These are phyloP conservation scores for Anguilla pacifica DNA, from an alignment of 2,797 vertebrate genomes.

Conservation along the genomic window DNA sequence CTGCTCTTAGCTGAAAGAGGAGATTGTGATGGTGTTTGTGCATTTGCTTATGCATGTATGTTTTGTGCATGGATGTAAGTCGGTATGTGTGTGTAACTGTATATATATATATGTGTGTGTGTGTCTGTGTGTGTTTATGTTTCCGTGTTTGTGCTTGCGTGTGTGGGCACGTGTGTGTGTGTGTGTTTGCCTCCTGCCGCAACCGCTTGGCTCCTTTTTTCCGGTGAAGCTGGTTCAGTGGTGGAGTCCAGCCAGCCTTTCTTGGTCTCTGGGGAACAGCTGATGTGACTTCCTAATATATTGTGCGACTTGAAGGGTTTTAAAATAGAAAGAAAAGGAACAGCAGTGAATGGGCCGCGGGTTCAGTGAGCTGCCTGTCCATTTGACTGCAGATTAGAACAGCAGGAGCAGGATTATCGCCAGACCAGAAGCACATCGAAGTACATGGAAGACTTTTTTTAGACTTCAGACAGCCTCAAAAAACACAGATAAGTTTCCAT, in stretches of 20 bases:
- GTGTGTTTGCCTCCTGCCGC: not conserved
- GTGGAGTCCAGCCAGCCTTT: conserved; percentile 16
- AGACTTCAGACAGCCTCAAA: not conserved
- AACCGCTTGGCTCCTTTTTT: conserved; percentile 17
- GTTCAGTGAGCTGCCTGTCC: not conserved
- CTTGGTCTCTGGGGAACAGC: conserved; percentile 22
- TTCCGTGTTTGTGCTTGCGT: not conserved
- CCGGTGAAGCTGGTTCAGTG: not conserved
- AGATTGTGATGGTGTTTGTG: not conserved
- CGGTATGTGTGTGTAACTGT: not conserved
- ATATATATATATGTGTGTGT: not conserved
- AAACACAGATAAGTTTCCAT: not conserved
- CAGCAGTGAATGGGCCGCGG: not conserved
- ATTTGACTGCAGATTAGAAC: not conserved
- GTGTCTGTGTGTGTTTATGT: not conserved
- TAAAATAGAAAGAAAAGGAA: conserved; percentile 26
- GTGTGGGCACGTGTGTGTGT: not conserved
- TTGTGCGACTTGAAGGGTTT: conserved; percentile 11
- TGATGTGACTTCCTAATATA: conserved; percentile 24
- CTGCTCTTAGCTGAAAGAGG: not conserved
- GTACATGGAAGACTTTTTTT: not conserved
- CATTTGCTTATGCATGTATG: not conserved
- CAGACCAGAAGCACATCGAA: not conserved
- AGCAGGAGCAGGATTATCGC: not conserved
- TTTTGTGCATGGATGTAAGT: not conserved